phyloP scores from a whole-genome alignment of 2,797 vertebrate genomes.

The Peromyscus eremicus region DNA sequence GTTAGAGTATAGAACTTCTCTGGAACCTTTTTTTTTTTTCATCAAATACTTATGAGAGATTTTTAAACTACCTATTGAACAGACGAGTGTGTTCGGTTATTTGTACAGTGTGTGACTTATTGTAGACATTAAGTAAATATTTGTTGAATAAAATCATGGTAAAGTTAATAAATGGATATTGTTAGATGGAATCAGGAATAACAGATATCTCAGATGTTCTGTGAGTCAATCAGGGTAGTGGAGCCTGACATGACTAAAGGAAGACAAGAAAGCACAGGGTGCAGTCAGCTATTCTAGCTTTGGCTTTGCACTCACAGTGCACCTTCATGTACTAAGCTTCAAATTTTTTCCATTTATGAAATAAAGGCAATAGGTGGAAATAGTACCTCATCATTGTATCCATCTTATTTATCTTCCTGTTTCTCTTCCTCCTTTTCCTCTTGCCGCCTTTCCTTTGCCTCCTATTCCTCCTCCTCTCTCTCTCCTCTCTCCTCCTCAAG shows the following conservation, averaged over 20 bases:
- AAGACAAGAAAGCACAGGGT: fast-evolving
- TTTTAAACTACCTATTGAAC: neutral
- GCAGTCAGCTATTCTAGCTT: too few species aligned
- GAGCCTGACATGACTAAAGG: neutral
- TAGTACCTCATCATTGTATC: neutral
- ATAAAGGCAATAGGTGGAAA: neutral
- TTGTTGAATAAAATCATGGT: neutral
- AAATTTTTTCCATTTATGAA: neutral
- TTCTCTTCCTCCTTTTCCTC: neutral
- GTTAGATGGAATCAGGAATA: neutral
- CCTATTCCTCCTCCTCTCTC: too few species aligned
- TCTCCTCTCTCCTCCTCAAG: neutral
- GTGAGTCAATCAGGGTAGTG: neutral
- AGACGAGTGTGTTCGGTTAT: neutral
- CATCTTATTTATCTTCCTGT: neutral
- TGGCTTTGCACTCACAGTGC: neutral
- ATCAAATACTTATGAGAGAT: neutral
- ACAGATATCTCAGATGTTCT: neutral
- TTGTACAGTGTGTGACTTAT: neutral
- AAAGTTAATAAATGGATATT: neutral
- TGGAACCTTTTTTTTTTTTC: neutral
- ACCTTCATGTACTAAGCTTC: neutral
- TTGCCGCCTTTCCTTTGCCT: neutral
- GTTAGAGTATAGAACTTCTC: neutral
- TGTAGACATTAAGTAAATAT: neutral